Base-by-base conservation (phyloP, 2,888 invertebrate species). In the Tipula vernalis region DNA sequence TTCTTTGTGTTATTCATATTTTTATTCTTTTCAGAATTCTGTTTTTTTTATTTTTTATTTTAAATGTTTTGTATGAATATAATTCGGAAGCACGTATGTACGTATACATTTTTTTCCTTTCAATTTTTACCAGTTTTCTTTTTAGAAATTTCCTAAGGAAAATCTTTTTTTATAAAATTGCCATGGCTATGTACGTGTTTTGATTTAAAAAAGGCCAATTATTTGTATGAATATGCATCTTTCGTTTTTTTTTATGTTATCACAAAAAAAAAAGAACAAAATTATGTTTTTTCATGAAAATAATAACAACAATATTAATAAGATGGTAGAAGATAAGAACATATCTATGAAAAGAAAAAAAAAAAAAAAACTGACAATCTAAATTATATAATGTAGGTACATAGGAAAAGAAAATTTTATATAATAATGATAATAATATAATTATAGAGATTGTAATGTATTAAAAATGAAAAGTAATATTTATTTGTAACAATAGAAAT, bases 161-260 rank as follows among this genome's bases (percentile, higher is more conserved):
- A 28, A 71, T 71, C 71, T 71, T 71, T 71, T 71, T 71, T 12
- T 71, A 71, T 71, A 10, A 71, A 71, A 71, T 71, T 71, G 71
- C 71, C 71, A 71, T 71, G 18, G 6, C 28, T 71, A 28, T n/a
- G 84, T 84, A 84, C 84, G 84, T 84, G 84, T 84, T 84, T 41
- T 84, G 84, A 84, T 39, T 84, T 84, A 39, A 18, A 84, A 84
- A 36, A 84, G 36, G 41, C 84, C 84, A 84, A 84, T 84, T 84
- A 84, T 39, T 41, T 36, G 41, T 84, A 84, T 84, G 84, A 84
- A 84, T 84, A 84, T 84, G 84, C 84, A 84, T 39, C 84, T 41
- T 39, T 84, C 84, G 71, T 44, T 39, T 44, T 44, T 44, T 51
- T 28, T 28, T 28, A 28, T 28, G 28, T 28, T 51, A 51, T 51